Evolutionary conservation across 2,888 invertebrate genomes (phyloP).

Genomic region (Torymus auratus): DNA sequence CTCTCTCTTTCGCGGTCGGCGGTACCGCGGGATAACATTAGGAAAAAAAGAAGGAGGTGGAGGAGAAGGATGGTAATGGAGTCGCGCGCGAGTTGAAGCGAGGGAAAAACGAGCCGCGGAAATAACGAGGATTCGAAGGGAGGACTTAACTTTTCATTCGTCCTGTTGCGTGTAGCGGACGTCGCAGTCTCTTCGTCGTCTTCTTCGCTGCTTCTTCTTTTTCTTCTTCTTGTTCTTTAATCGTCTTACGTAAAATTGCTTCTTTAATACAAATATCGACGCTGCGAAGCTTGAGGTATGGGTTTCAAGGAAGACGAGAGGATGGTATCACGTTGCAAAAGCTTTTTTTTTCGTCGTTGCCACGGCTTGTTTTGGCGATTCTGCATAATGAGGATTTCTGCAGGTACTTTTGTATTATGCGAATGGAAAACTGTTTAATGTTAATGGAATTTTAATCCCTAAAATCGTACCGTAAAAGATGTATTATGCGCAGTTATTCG

Average conservation of each 20-base stretch:
- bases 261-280: slow-evolving; percentile 30
- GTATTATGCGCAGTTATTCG: too few relatives aligned
- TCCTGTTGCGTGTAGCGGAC: background rate
- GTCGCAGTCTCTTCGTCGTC: too few relatives aligned
- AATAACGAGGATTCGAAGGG: slow-evolving; percentile 43
- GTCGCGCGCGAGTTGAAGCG: background rate
- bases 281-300: background rate
- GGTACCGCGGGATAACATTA: background rate
- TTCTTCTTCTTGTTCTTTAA: slow-evolving; percentile 4
- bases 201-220: background rate
- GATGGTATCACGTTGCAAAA: too few relatives aligned
- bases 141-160: slow-evolving; percentile 47
- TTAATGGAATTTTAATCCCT: too few relatives aligned
- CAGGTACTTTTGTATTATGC: too few relatives aligned
- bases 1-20: slow-evolving; percentile 21
- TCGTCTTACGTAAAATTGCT: slow-evolving; percentile 45
- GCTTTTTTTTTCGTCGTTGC: too few relatives aligned
- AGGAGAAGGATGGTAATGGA: slow-evolving; percentile 13
- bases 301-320: too few relatives aligned
- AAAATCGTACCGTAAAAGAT: too few relatives aligned
- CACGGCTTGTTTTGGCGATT: too few relatives aligned
- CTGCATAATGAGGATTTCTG: too few relatives aligned
- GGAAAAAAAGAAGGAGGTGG: background rate
- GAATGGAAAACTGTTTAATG: too few relatives aligned
- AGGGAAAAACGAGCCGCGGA: slow-evolving; percentile 11